A percentile compares a stretch with the other conserved stretches of the same genome.
These are phyloP conservation scores for Epinotia brunnichana DNA, from an alignment of 2,888 invertebrate species.

Conservation along the genomic window DNA sequence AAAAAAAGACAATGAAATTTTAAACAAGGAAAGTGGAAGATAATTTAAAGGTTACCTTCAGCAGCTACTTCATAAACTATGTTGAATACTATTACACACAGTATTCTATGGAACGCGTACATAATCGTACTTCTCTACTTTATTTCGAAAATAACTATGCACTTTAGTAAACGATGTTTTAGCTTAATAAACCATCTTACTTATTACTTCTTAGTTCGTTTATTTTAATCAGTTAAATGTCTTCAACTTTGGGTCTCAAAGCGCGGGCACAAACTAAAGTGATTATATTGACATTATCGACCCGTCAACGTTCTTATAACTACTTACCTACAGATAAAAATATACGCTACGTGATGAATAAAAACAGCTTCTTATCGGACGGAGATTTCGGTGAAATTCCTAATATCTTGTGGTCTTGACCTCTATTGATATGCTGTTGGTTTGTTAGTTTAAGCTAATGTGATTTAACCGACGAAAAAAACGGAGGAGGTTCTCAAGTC, in stretches of 20 bases:
- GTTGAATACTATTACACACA: not conserved
- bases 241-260: not conserved
- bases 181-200: too few species aligned
- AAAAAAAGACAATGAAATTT: too few species aligned
- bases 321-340: too few species aligned
- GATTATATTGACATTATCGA: not conserved
- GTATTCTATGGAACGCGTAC: not conserved
- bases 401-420: not conserved
- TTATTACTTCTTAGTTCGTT: not conserved
- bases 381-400: not conserved
- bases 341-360: not conserved
- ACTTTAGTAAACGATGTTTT: too few species aligned
- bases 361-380: not conserved
- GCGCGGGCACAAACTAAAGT: not conserved
- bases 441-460: too few species aligned
- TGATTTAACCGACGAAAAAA: too few species aligned
- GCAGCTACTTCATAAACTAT: not conserved
- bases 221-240: not conserved
- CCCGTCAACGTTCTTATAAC: not conserved
- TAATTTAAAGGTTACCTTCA: not conserved
- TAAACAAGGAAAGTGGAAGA: too few species aligned
- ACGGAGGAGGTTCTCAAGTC: too few species aligned
- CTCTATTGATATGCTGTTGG: too few species aligned
- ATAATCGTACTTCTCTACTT: not conserved
- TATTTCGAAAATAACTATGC: not conserved